Evolutionary conservation across 30 jellyfish, hydroid and myxozoan genomes (phyloP), one percentile per base, ranked within the genome.

Genomic region (Aurelia sp.): DNA sequence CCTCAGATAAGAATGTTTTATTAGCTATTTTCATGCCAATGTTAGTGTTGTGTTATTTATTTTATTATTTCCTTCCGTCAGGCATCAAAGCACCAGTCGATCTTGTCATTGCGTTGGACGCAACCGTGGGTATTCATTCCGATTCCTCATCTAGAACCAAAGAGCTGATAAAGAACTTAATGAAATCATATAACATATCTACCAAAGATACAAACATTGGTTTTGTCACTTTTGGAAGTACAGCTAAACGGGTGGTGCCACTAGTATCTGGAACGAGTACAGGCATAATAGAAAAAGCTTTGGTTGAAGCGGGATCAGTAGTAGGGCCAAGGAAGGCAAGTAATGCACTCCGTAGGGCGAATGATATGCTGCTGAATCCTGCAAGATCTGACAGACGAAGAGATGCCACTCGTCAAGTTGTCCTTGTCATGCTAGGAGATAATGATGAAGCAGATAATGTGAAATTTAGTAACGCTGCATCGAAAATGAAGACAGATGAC

Each of bases 191-290:
- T 30, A 64, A 81, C 33, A 84, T 84, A 18, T 41, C 88, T 9
- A 53, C 79, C 3, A 23, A 16, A 27, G 81, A 73, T 47, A 84
- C 93, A 44, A 55, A 71, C 57, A 51, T 72, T 18, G 93, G 87
- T 6, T 30, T 84, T 13, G 30, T 70, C 31, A 33, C 87, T n/a
- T 84, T 30, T 71, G 88, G 87, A 4, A 47, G 48, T 11, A 53
- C 59, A 12, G 59, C 81, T 4, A 84, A 51, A 18, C 22, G 23
- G 7, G 10, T 30, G 21, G 18, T 81, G 31, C 68, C 91, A 20
- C 76, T 81, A 11, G 51, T 21, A 4, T 7, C 40, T 8, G 91
- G 86, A 19, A 11, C 21, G 19, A 23, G 47, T 21, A 30, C 66
- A 2, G 65, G 17, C 22, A 21, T 69, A 15, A 21, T 81, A 1